Evolutionary conservation across 1,140 invertebrate species (phyloP), one percentile per base, ranked within the genome.

Genomic region (Phymorhynchus buccinoides): DNA sequence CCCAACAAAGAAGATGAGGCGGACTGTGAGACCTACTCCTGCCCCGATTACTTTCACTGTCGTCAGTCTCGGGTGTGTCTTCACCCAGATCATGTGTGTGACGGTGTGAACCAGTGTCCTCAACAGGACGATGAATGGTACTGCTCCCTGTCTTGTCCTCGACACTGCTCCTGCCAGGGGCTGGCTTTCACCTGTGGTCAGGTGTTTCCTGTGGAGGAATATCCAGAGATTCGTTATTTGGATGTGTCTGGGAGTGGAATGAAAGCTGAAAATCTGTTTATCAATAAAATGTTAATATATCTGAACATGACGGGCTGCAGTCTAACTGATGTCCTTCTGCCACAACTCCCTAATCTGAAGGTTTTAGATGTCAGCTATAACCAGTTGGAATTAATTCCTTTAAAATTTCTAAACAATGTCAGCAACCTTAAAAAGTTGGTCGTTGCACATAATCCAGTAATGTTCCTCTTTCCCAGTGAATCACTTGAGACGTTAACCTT

Each of bases 91-190:
- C 79, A 80, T 22, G 18, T 80, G 44, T 80, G 79, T 77, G 79
- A 80, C 48, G 79, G 48, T 16, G 12, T 41, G 14, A 35, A 35
- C 48, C 79, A 80, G 48, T 80, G 83, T 48, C 83, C 66, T n/a
- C 66, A 73, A 18, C 41, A 75, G 18, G 83, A 84, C 68, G 83
- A 84, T 35, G 83, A 84, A 27, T 68, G 71, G 71, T n/a, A n/a
- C 0, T 84, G 83, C 48, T 32, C 27, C 14, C 41, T 75, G 18
- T 32, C 71, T 30, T 84, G 83, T 84, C 83, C 83, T 48, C 12
- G 44, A 3, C 12, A 12, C 6, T 77, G 71, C 16, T n/a, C 68
- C 42, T 84, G 71, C n/a, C 37, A 42, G 27, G 71, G 83, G 30
- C 71, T 77, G 3, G 71, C 44, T 7, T 52, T 84, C 41, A n/a